Evolutionary conservation across 2,797 vertebrate species (phyloP), one percentile per base, ranked within the genome.

Genomic region (Meriones psammophilus): DNA sequence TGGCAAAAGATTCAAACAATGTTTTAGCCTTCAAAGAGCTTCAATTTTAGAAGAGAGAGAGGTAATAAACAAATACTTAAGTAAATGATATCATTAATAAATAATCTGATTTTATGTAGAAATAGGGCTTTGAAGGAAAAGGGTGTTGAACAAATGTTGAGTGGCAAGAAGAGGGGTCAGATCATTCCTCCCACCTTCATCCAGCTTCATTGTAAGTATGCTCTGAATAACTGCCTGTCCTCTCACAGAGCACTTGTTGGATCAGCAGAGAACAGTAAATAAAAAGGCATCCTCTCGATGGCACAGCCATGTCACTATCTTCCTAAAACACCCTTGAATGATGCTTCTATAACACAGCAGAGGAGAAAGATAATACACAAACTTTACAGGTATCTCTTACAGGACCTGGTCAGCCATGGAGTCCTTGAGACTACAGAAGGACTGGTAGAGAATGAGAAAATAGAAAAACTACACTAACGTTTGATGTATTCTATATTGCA

Each of bases 1-100:
- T 15, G 8, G 7, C 10, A 66, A 9, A 69, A 69, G 68, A 85
- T 39, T 86, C 81, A 28, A 50, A 50, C 7, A 71, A 92, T 30
- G 18, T 36, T 91, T 54, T 89, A 46, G 56, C 64, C 83, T 96
- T 89, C 88, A 28, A 79, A 69, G 62, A 76, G 64, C 68, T 92
- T 88, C 33, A 0, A 30, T 80, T 87, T 90, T 84, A 71, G 12
- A 50, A 87, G 1, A 88, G 60, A 78, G 89, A 78, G 91, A 89
- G 17, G 9, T 78, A 94, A 83, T 60, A 30, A 92, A 80, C 33
- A 87, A 73, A 80, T 64, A 54, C 74, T 60, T 36, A 30, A 60
- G 68, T 68, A 74, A 54, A 78, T 42, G 1, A 39, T 50, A 74
- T 69, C 50, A 71, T 30, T 79, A 71, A 88, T 71, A 86, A 89